Base-by-base conservation (phyloP, 1,140 invertebrate species). In the Nymphalis io region DNA sequence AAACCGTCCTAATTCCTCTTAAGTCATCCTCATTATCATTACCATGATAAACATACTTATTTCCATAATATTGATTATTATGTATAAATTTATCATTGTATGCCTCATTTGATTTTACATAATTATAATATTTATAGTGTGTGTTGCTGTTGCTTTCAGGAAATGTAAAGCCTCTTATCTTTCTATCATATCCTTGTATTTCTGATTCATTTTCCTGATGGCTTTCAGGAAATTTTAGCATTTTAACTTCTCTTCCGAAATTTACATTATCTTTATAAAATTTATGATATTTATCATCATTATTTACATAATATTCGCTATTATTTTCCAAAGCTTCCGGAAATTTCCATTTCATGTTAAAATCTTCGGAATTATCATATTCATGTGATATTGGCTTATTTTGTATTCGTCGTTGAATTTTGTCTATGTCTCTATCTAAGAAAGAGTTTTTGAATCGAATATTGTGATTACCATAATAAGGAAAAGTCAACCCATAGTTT, bases 341-440 rank as follows among this genome's bases (percentile, higher is more conserved):
- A 62, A 87, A 85, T 10, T 62, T 60, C 82, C 80, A 89, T 75
- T 80, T 82, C 2, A 75, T 51, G 61, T 66, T 76, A 5, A 44
- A 59, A 44, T 75, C 69, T 60, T 72, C 70, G 51, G 23, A 59
- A 58, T 77, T 44, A 15, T 68, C 62, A 51, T 72, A 58, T 12
- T 53, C 75, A 69, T 64, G 21, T 46, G 16, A 20, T 6, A 55
- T 60, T 40, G 85, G 85, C 48, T 76, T 84, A 55, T 87, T 89
- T 58, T 87, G 84, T 38, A 89, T 89, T 13, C 87, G 66, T 65
- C 81, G 84, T 46, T 87, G 70, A 20, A 84, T 84, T 78, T 72
- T 74, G 57, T 73, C 68, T 51, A 18, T 33, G 16, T 67, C 48
- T 23, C 44, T 53, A 8, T 16, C 60, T 38, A 44, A 42, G 44